Evolutionary conservation across 2,888 invertebrate genomes (phyloP).

Genomic region (Zygothrica quintamaculata): DNA sequence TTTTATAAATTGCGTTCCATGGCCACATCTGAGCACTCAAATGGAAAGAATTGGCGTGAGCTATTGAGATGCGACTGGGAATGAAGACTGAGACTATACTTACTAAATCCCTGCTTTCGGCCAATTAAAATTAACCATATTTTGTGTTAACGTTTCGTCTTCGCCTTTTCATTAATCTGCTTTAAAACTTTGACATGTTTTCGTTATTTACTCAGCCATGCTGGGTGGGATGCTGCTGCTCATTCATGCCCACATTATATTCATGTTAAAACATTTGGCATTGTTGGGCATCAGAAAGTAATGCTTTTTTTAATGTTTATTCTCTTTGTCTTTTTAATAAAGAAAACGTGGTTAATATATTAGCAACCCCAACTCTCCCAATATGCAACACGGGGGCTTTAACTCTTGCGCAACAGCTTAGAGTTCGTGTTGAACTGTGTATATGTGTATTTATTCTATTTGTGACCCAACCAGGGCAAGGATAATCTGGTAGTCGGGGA

Average conservation of each 20-base stretch:
- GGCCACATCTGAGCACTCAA: slow-evolving; percentile 66
- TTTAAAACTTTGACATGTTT: slow-evolving; percentile 80
- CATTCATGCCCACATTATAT: slow-evolving; percentile 34
- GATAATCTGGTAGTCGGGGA: too few relatives aligned
- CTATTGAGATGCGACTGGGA: slow-evolving; percentile 43
- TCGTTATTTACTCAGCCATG: slow-evolving; percentile 80
- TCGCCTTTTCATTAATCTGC: slow-evolving; percentile 40
- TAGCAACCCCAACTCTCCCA: too few relatives aligned
- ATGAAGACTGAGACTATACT: slow-evolving; percentile 13
- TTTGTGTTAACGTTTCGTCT: slow-evolving; percentile 35
- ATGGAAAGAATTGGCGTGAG: slow-evolving; percentile 83
- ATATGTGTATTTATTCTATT: too few relatives aligned
- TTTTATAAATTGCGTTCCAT: slow-evolving; percentile 81
- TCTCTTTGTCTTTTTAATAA: too few relatives aligned
- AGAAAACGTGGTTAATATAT: too few relatives aligned
- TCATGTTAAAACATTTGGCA: slow-evolving; percentile 21
- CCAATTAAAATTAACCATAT: slow-evolving; percentile 68
- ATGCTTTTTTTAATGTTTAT: slow-evolving; percentile 20
- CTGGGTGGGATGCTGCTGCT: slow-evolving; percentile 33
- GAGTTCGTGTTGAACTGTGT: too few relatives aligned
- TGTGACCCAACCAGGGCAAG: too few relatives aligned
- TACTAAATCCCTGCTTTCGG: slow-evolving; percentile 33
- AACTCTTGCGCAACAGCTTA: too few relatives aligned
- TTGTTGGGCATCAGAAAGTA: slow-evolving; percentile 9
- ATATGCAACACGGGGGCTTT: too few relatives aligned